Percentiles rank a stretch among this genome's conserved stretches.
Conservation (phyloP, 2,888 invertebrate species). For the Acheta domesticus region DNA sequence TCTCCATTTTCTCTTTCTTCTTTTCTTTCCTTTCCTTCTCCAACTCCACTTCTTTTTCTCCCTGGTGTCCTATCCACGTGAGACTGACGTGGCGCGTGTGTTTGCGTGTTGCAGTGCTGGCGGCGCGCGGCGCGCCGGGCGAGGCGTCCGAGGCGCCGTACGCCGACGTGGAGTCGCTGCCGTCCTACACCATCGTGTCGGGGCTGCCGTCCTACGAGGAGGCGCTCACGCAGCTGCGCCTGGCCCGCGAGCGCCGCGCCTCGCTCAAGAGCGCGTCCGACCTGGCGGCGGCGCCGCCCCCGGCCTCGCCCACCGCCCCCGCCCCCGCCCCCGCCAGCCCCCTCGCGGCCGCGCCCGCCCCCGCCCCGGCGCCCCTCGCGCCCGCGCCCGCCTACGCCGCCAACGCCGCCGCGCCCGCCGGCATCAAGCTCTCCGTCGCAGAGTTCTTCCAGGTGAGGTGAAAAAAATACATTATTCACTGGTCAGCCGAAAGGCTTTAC, state of each 20-base stretch:
- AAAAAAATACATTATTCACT: too few relatives aligned
- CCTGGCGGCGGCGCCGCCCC: constrained; percentile 12
- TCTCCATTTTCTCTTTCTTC: too few relatives aligned
- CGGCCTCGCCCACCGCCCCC: neutral
- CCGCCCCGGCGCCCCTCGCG: constrained; percentile 36
- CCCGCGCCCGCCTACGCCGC: neutral
- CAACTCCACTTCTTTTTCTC: too few relatives aligned
- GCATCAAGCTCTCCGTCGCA: constrained; percentile 44
- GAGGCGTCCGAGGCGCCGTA: constrained; percentile 12
- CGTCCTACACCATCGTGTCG: constrained; percentile 63
- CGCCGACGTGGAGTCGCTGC: constrained; percentile 54
- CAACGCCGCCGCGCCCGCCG: neutral
- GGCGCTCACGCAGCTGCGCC: constrained; percentile 58
- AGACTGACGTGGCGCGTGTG: too few relatives aligned
- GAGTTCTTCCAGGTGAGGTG: constrained; percentile 44
- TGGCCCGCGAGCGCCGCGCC: constrained; percentile 41
- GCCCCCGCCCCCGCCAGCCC: neutral
- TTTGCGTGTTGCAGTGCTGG: constrained; percentile 48
- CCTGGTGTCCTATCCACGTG: too few relatives aligned
- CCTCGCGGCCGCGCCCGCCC: constrained; percentile 24
- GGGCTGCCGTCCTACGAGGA: constrained; percentile 63
- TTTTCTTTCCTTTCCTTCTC: too few relatives aligned
- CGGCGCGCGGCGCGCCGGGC: constrained; percentile 5
- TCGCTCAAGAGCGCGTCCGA: constrained; percentile 37
- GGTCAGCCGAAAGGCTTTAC: too few relatives aligned